Evolutionary conservation across 2,113 vertebrate genomes (phyloP).

Genomic region (Erpornis zantholeuca): DNA sequence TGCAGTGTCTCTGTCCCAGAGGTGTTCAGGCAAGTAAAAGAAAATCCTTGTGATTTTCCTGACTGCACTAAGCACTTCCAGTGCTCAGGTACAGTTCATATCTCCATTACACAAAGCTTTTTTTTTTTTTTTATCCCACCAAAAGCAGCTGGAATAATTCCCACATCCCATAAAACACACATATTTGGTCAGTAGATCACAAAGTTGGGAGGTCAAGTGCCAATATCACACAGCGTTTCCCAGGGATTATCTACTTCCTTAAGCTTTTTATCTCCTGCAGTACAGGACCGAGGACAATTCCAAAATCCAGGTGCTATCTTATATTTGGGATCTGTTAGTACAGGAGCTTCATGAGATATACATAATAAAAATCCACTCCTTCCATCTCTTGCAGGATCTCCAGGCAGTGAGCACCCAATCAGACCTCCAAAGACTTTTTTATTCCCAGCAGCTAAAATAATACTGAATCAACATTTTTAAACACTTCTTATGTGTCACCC

Average conservation of each 20-base stretch:
- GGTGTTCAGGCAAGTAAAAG: not conserved
- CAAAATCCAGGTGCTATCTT: not conserved
- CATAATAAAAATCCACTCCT: not conserved
- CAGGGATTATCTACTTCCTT: not conserved
- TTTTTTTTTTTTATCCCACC: not conserved
- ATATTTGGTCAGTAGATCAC: not conserved
- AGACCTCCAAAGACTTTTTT: not conserved
- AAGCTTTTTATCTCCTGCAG: not conserved
- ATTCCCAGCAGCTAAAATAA: not conserved
- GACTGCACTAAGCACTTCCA: not conserved
- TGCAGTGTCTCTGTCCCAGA: not conserved
- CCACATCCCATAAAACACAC: not conserved
- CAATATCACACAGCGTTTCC: not conserved
- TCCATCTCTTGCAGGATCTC: not conserved
- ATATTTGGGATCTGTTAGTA: not conserved
- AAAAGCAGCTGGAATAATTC: not conserved
- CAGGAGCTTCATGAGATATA: not conserved
- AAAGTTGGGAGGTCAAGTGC: not conserved
- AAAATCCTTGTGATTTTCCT: not conserved
- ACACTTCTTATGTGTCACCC: not conserved
- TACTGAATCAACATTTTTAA: not conserved
- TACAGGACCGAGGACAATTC: not conserved
- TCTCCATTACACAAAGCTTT: not conserved
- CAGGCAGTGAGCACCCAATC: not conserved
- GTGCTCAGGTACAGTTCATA: not conserved